phyloP scores from a whole-genome alignment of 1,140 invertebrate genomes.

The Batillaria attramentaria region DNA sequence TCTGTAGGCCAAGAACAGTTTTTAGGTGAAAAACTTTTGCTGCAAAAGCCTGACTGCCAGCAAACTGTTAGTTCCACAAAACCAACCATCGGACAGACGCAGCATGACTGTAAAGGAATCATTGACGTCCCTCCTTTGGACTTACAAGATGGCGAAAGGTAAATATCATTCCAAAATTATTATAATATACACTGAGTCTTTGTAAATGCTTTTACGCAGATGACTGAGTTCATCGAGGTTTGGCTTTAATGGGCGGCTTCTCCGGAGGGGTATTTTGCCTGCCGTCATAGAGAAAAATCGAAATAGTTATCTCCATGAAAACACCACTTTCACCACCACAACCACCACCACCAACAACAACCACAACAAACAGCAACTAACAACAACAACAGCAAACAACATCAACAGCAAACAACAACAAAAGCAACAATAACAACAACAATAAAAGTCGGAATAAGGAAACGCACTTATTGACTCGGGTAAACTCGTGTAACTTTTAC shows the following conservation, averaged over 20 bases:
- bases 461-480: not conserved
- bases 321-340: too few species aligned
- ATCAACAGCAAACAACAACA: too few species aligned
- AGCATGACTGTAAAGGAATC: not conserved
- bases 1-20: not conserved
- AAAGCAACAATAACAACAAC: not conserved
- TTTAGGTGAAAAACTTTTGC: not conserved
- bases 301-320: not conserved
- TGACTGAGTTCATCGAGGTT: not conserved
- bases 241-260: not conserved
- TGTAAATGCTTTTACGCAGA: not conserved
- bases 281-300: not conserved
- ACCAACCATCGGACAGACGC: not conserved
- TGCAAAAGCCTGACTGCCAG: not conserved
- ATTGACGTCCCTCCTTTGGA: not conserved
- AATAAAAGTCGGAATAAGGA: not conserved
- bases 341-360: too few species aligned
- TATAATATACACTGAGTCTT: not conserved
- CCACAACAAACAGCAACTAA: too few species aligned
- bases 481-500: not conserved
- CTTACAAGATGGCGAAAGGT: constrained; percentile 5
- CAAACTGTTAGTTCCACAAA: not conserved
- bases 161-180: too few species aligned
- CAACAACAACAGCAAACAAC: too few species aligned
- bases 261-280: not conserved